phyloP scores from a whole-genome alignment of 2,113 vertebrate species.

The Candoia aspera region DNA sequence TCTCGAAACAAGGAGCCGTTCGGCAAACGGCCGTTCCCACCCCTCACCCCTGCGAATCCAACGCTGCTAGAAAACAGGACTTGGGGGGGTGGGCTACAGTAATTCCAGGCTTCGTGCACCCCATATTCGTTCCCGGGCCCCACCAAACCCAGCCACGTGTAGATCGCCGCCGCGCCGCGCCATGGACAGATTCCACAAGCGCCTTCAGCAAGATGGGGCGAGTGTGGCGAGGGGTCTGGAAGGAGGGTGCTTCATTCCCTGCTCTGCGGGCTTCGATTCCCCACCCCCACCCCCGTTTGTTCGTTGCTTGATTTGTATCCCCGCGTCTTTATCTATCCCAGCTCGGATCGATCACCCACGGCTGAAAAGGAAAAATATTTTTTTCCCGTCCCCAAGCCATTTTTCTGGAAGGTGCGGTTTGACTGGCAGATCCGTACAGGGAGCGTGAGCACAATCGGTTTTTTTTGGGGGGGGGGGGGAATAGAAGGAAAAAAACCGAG shows the following conservation, averaged over 20 bases:
- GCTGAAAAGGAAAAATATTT: not conserved
- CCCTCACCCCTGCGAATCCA: not conserved
- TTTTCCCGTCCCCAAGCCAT: slow-evolving; percentile 72
- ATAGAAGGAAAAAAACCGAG: not conserved
- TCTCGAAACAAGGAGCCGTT: not conserved
- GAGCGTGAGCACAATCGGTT: not conserved
- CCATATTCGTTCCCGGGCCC: not conserved
- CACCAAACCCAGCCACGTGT: not conserved
- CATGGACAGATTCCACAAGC: not conserved
- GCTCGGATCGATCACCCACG: not conserved
- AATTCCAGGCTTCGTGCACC: not conserved
- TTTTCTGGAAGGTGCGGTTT: not conserved
- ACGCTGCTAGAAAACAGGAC: not conserved
- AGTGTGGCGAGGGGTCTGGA: not conserved
- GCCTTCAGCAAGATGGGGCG: not conserved
- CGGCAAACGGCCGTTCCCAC: not conserved
- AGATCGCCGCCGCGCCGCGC: not conserved
- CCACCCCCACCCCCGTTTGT: too few relatives aligned
- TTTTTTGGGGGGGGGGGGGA: not conserved
- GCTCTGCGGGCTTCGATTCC: not conserved
- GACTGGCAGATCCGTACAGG: not conserved
- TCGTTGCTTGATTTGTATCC: not conserved
- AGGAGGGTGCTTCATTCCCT: not conserved
- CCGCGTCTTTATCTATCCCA: not conserved
- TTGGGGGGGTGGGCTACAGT: not conserved